Evolutionary conservation across 1,140 invertebrate genomes (phyloP), one percentile per base, ranked within the genome.

Genomic region (Brachionus manjavacas): DNA sequence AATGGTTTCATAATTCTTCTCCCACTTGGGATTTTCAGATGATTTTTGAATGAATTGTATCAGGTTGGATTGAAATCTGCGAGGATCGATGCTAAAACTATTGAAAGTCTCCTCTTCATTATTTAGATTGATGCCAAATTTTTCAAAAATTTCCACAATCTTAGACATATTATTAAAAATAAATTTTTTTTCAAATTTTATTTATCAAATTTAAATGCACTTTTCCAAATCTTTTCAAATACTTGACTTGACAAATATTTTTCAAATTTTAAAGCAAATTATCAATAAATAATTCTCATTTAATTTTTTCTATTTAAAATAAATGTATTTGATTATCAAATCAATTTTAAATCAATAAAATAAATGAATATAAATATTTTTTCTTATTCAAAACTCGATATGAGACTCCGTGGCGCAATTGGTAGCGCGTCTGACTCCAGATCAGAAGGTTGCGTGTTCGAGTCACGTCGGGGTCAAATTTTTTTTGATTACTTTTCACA

Each of bases 381-480:
- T 49, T 23, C 23, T 25, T 66, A 66, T 9, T n/a, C 2, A 12
- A 12, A 66, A 31, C 2, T 12, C 0, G 1, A 4, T 49, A 23
- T 16, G 16, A 49, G 81, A 84, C 81, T 84, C 25, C 64, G 81
- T 84, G 81, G 81, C 81, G 66, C 64, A 84, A 84, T 74, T 84
- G 81, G 81, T 84, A 84, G 81, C 81, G 81, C 66, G 81, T 84
- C 81, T 84, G 81, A 84, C 81, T 84, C 81, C 81, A 84, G 66
- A 84, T 84, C 81, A 84, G 81, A 84, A 84, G 81, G 81, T 84
- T 84, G 81, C 81, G 81, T 70, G 81, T 84, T 84, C 81, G 49
- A 84, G 81, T 84, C 81, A 70, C 81, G 81, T 84, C 81, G 81
- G 66, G 81, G 81, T 84, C 81, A 84, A 81, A 80, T 55, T 80